Conservation (phyloP, 2,113 vertebrate species). For the Gobio gobio region DNA sequence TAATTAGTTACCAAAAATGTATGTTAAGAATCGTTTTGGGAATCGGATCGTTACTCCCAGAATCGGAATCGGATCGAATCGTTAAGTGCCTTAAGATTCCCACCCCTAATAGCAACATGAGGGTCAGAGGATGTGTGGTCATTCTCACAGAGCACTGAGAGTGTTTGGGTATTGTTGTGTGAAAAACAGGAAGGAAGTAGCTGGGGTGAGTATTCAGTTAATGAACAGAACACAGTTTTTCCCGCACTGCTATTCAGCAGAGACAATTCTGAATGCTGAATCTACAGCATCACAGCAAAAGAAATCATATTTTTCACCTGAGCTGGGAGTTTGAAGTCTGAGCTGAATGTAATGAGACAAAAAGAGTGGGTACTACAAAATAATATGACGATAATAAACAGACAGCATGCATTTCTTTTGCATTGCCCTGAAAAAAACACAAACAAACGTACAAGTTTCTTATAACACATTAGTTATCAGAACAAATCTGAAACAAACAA, state of each 20-base stretch:
- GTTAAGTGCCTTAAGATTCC: no score
- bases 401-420: background rate
- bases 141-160: background rate
- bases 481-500: background rate
- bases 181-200: background rate
- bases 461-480: background rate
- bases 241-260: conserved; percentile 13
- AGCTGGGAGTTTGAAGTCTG: background rate
- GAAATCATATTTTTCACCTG: background rate
- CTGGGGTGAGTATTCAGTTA: background rate
- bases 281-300: background rate
- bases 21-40: no score
- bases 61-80: no score
- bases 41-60: no score
- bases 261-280: background rate
- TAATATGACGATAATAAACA: background rate
- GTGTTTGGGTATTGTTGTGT: background rate
- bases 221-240: conserved; percentile 7
- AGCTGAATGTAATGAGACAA: background rate
- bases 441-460: no score
- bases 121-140: background rate
- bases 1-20: no score
- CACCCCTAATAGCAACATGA: no score
- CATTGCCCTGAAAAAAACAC: background rate
- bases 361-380: background rate